phyloP scores from a whole-genome alignment of 2,113 vertebrate genomes.

The human (Homo sapiens) region DNA sequence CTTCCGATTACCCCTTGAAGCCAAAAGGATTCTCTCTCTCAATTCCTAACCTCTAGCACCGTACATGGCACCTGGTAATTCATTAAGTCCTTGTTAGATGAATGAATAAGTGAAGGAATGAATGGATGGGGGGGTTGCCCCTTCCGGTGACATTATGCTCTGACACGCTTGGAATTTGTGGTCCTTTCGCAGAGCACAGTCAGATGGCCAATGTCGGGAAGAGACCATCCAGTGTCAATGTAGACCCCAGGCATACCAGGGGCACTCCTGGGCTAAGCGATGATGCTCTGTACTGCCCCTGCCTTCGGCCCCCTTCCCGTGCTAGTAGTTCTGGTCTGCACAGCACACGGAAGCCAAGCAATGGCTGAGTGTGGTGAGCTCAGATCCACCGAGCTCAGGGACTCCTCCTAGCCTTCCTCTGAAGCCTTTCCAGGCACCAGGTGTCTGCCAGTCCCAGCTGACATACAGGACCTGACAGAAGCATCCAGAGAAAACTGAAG shows the following conservation, averaged over 20 bases:
- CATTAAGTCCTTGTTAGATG: not conserved
- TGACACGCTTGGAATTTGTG: not conserved
- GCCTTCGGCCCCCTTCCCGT: rapidly evolving
- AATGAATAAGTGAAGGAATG: not conserved
- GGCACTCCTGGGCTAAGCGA: not conserved
- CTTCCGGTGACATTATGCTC: rapidly evolving
- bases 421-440: not conserved
- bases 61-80: not conserved
- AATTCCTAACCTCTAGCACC: not conserved
- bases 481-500: not conserved
- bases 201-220: not conserved
- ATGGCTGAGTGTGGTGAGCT: not conserved
- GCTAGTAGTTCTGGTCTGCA: not conserved
- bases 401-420: not conserved
- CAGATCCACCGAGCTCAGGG: not conserved
- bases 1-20: not conserved
- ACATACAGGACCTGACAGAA: not conserved
- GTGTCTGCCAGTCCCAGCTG: not conserved
- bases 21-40: not conserved
- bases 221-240: not conserved
- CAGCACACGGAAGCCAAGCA: not conserved
- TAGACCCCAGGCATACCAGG: not conserved
- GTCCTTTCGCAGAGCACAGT: not conserved
- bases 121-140: not conserved
- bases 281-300: too few relatives aligned